These are phyloP conservation scores for Ochotona curzoniae DNA, from an alignment of 2,113 vertebrate genomes.

Conservation along the genomic window DNA sequence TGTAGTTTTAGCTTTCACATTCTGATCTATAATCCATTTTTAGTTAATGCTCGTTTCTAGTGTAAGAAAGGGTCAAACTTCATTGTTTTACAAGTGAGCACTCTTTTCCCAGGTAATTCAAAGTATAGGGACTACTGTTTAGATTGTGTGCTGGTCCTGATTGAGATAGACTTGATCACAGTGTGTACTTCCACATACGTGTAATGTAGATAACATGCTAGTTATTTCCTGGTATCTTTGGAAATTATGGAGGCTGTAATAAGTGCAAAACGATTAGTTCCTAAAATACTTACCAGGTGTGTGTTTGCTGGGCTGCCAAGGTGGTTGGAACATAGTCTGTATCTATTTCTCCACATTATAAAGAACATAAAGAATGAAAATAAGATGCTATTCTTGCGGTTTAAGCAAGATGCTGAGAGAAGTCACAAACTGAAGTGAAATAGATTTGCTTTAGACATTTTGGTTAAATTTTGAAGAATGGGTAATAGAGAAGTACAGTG, in stretches of 20 bases:
- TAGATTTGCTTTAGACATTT: background rate
- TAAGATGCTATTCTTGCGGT: background rate
- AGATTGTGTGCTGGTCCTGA: background rate
- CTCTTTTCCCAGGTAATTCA: background rate
- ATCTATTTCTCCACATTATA: background rate
- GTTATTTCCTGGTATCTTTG: background rate
- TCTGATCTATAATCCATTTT: background rate
- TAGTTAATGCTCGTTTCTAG: background rate
- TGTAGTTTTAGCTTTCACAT: background rate
- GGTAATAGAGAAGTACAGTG: background rate
- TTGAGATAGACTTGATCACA: conserved; percentile 1
- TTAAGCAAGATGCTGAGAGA: background rate
- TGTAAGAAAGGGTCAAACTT: background rate
- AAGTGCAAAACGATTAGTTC: background rate
- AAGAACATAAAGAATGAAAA: background rate
- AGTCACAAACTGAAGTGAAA: background rate
- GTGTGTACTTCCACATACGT: background rate
- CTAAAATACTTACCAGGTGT: background rate
- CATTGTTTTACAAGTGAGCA: background rate
- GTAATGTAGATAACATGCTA: background rate
- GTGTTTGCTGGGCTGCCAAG: background rate
- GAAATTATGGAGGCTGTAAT: background rate
- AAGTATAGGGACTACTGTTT: conserved; percentile 9
- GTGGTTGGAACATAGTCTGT: background rate
- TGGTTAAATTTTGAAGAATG: background rate